phyloP scores from a whole-genome alignment of 2,888 invertebrate genomes.

The Acholoe squamosa region DNA sequence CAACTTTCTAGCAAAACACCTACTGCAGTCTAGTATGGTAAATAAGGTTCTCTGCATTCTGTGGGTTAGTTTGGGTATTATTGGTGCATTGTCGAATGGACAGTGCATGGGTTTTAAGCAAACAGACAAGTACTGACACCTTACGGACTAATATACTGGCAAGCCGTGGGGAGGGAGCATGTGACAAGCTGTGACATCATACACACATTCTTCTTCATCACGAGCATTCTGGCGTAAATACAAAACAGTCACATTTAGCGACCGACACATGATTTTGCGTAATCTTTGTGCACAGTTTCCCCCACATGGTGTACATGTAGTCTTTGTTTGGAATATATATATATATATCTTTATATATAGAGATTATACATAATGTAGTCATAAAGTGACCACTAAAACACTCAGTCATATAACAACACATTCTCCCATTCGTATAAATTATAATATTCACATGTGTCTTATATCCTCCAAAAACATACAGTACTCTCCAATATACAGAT shows the following conservation, averaged over 20 bases:
- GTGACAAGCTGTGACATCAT: neutral
- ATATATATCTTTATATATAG: too few species aligned
- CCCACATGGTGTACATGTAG: conserved; percentile 45
- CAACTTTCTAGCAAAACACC: neutral
- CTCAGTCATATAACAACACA: conserved; percentile 1
- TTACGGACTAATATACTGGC: conserved; percentile 1
- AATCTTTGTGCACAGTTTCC: conserved; percentile 55
- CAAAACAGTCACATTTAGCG: neutral
- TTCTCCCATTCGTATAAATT: conserved; percentile 41
- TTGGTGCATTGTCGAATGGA: neutral
- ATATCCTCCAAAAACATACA: neutral
- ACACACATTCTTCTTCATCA: neutral
- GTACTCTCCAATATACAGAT: conserved; percentile 12
- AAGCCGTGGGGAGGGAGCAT: neutral
- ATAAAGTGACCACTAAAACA: neutral
- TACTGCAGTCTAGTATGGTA: neutral
- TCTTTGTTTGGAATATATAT: conserved; percentile 46
- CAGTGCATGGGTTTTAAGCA: neutral
- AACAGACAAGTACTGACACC: neutral
- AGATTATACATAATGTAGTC: neutral
- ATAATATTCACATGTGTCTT: conserved; percentile 6
- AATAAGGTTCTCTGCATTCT: neutral
- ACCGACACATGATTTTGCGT: neutral
- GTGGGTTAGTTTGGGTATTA: neutral
- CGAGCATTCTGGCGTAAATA: conserved; percentile 37